Evolutionary conservation across 2,113 vertebrate species (phyloP), one percentile per base, ranked within the genome.

Genomic region (Oryzias woworae): DNA sequence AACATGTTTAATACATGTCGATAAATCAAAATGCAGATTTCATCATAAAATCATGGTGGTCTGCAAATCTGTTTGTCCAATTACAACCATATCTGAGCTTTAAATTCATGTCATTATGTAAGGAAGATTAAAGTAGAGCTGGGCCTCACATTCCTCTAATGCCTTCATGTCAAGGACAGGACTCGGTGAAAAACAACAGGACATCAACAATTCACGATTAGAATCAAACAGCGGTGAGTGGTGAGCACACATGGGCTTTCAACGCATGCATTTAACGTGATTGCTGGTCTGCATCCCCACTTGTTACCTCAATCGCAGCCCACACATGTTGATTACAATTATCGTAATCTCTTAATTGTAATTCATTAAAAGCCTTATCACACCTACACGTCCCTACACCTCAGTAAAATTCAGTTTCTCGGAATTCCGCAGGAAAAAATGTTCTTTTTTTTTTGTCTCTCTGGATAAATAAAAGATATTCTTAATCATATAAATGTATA

Each of bases 121-220:
- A 36, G 36, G 10, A 36, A 36, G 36, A 12, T 36, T 36, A 13
- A 36, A 10, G 36, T 36, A 36, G 10, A 36, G 48, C 84, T 81
- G 71, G 78, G 79, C 70, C 65, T 69, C 75, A 74, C 75, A 71
- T 76, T 60, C 65, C 67, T 65, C 70, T 66, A 75, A 68, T 82
- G 78, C 74, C 62, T 77, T 56, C 41, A 66, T 84, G 78, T 85
- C 78, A 87, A 87, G 78, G 86, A 83, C 88, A 87, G 72, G 56
- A 81, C 52, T 12, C 71, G 43, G 20, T 10, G 62, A 17, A 57
- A 0, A 57, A 50, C 6, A 57, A 43, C 0, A 64, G 50, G 3
- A 41, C 5, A 67, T 62, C 14, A 73, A 45, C 22, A 59, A 44
- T 36, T 16, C 31, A 20, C 46, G 49, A 58, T 14, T 18, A 46